phyloP scores from a whole-genome alignment of 2,888 invertebrate species.

The Marasmarcha lunaedactyla region DNA sequence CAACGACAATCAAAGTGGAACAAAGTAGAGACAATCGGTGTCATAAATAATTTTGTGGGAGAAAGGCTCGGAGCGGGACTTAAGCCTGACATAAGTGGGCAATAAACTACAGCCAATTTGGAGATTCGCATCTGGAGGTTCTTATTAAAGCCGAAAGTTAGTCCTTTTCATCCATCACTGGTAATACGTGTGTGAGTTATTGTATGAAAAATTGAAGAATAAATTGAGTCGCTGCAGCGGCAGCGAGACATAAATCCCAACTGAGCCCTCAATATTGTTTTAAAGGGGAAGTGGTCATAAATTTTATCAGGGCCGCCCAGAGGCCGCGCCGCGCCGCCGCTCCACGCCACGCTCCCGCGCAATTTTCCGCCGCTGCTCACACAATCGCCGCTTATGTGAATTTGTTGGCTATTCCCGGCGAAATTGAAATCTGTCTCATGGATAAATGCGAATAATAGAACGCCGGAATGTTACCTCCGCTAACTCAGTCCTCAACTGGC shows the following conservation, averaged over 20 bases:
- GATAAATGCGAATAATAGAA: constrained; percentile 19
- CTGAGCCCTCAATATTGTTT: constrained; percentile 73
- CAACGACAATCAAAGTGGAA: constrained; percentile 54
- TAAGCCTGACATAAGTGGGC: constrained; percentile 71
- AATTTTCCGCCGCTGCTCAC: constrained; percentile 58
- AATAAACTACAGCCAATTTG: constrained; percentile 71
- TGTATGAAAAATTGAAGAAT: constrained; percentile 72
- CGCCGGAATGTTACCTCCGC: too few relatives aligned
- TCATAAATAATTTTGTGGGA: constrained; percentile 65
- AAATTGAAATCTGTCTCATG: constrained; percentile 38
- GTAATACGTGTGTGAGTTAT: constrained; percentile 71
- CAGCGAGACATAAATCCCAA: constrained; percentile 71
- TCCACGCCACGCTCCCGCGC: constrained; percentile 25
- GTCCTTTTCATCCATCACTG: constrained; percentile 71
- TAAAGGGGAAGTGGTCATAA: constrained; percentile 72
- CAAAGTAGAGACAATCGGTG: constrained; percentile 58
- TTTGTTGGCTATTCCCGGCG: constrained; percentile 39
- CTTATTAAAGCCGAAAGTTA: constrained; percentile 72
- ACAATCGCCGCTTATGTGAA: constrained; percentile 48
- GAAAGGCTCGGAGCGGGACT: constrained; percentile 66
- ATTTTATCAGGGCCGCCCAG: constrained; percentile 68
- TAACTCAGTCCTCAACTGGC: constrained; percentile 5
- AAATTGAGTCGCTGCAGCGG: constrained; percentile 71
- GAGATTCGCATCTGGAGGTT: constrained; percentile 71
- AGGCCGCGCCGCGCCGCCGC: constrained; percentile 29